Evolutionary conservation across 2,888 invertebrate genomes (phyloP).

Genomic region (Spisula solida): DNA sequence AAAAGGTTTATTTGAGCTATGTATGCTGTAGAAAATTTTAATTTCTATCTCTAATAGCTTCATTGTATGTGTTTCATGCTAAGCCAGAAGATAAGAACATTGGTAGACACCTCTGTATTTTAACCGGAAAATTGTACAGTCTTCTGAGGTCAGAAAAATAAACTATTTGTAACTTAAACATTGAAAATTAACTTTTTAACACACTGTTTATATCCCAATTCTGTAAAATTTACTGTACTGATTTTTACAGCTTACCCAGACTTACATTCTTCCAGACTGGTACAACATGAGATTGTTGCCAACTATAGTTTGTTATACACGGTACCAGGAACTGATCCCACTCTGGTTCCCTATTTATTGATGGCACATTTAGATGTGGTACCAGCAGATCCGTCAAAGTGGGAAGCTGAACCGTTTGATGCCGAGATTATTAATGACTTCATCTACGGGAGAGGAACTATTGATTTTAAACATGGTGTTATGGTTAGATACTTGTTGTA

Average conservation of each 20-base stretch:
- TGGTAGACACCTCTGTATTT: too few species aligned
- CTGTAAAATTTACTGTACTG: background rate
- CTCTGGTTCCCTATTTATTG: conserved; percentile 88
- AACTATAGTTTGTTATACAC: conserved; percentile 88
- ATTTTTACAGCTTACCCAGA: conserved; percentile 80
- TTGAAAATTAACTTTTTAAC: too few species aligned
- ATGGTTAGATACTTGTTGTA: conserved; percentile 84
- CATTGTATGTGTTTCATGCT: too few species aligned
- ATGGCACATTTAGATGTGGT: conserved; percentile 89
- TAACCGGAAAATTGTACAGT: too few species aligned
- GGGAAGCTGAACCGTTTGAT: conserved; percentile 88
- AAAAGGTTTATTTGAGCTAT: too few species aligned
- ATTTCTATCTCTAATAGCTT: too few species aligned
- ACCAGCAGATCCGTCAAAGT: conserved; percentile 84
- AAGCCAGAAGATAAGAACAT: too few species aligned
- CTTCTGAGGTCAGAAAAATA: too few species aligned
- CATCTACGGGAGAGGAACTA: conserved; percentile 89
- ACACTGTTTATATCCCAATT: too few species aligned
- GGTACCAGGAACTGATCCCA: conserved; percentile 86
- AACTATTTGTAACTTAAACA: too few species aligned
- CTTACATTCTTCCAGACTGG: conserved; percentile 80
- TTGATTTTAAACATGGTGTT: conserved; percentile 88
- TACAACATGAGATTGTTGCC: conserved; percentile 81
- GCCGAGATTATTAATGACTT: conserved; percentile 88
- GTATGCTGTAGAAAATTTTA: too few species aligned